A percentile compares a stretch with the other conserved stretches of the same genome.
phyloP scores from a whole-genome alignment of 2,888 invertebrate species.

The Erynnis tages region DNA sequence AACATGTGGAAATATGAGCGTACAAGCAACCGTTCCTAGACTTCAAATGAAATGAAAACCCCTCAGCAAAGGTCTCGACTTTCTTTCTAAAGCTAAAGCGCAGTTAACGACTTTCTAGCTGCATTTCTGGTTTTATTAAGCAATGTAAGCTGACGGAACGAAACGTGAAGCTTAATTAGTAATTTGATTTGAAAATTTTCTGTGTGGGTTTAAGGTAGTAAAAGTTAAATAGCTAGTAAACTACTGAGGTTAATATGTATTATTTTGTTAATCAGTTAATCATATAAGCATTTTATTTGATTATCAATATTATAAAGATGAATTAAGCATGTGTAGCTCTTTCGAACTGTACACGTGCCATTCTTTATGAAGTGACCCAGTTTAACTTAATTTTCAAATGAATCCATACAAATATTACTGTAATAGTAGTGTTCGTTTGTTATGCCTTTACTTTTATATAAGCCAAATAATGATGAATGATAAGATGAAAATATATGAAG shows the following conservation, averaged over 20 bases:
- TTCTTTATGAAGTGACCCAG: background rate
- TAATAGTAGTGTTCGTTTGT: too few species aligned
- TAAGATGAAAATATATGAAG: too few species aligned
- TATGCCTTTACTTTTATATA: too few species aligned
- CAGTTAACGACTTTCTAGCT: constrained; percentile 61
- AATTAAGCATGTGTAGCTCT: too few species aligned
- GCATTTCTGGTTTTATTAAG: constrained; percentile 60
- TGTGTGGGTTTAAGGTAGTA: constrained; percentile 46
- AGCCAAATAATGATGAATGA: too few species aligned
- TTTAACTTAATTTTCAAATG: background rate
- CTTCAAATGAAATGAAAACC: constrained; percentile 64
- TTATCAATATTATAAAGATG: too few species aligned
- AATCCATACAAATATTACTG: background rate
- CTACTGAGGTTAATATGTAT: too few species aligned
- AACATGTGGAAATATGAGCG: constrained; percentile 42
- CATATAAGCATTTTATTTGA: background rate
- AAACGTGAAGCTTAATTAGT: constrained; percentile 67
- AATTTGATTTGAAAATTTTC: constrained; percentile 60
- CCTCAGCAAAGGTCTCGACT: constrained; percentile 59
- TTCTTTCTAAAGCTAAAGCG: constrained; percentile 62
- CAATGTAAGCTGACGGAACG: constrained; percentile 61
- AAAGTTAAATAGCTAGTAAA: background rate
- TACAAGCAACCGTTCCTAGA: constrained; percentile 48
- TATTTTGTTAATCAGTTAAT: too few species aligned
- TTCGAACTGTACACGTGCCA: background rate